phyloP scores from a whole-genome alignment of 2,888 invertebrate genomes.

The Epicampocera succincta region DNA sequence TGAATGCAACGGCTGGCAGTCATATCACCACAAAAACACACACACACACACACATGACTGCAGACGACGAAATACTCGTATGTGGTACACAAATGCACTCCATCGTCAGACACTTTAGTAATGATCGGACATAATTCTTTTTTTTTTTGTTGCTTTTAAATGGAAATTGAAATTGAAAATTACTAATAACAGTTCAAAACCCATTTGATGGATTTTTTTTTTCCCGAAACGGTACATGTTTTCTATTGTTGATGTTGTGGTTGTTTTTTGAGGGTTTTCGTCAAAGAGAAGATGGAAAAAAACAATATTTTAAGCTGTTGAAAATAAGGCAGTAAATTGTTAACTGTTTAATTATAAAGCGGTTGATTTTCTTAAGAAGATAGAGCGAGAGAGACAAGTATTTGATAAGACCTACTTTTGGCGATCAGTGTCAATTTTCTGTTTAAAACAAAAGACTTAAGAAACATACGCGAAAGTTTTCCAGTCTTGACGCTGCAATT shows the following conservation, averaged over 20 bases:
- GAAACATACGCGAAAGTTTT: constrained; percentile 20
- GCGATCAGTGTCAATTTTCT: constrained; percentile 2
- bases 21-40: background rate
- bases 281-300: no score
- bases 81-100: no score
- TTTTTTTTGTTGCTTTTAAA: no score
- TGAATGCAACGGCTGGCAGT: constrained; percentile 46
- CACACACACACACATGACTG: background rate
- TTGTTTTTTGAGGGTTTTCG: background rate
- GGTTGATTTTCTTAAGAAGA: constrained; percentile 14
- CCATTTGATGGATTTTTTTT: constrained; percentile 41
- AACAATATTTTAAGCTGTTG: background rate
- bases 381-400: constrained; percentile 11
- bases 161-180: constrained; percentile 53
- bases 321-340: constrained; percentile 32
- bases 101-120: background rate
- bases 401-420: constrained; percentile 33
- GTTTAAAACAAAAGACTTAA: constrained; percentile 33
- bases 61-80: no score
- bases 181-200: constrained; percentile 44
- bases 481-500: background rate
- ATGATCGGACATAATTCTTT: constrained; percentile 30
- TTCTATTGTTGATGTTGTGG: no score
- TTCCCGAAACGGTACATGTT: constrained; percentile 7
- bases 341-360: constrained; percentile 56